These are phyloP conservation scores for Amiota communis DNA, from an alignment of 2,888 invertebrate species.

Conservation along the genomic window DNA sequence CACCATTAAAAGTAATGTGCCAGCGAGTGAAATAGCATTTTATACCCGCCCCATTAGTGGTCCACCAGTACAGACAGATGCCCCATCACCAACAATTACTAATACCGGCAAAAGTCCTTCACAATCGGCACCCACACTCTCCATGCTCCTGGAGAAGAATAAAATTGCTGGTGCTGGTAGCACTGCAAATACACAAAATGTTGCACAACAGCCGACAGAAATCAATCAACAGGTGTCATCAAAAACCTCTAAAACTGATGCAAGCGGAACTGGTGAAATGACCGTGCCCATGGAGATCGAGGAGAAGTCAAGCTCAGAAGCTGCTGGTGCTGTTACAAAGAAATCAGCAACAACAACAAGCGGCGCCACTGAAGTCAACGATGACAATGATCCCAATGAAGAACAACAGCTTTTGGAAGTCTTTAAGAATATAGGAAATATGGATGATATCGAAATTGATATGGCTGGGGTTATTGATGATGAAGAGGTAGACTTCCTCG, in stretches of 20 bases:
- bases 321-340: not conserved
- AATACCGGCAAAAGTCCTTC: conserved; percentile 75
- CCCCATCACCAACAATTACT: conserved; percentile 22
- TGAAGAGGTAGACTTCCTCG: conserved; percentile 69
- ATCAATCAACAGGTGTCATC: conserved; percentile 5
- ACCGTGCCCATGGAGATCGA: conserved; percentile 55
- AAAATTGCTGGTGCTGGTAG: conserved; percentile 46
- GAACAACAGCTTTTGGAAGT: conserved; percentile 70
- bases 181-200: conserved; percentile 15
- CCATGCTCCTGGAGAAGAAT: conserved; percentile 80
- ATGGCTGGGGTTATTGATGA: conserved; percentile 69
- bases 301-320: conserved; percentile 34
- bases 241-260: conserved; percentile 32
- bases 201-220: conserved; percentile 14
- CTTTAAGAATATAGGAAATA: conserved; percentile 70
- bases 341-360: not conserved
- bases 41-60: conserved; percentile 70
- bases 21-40: conserved; percentile 58
- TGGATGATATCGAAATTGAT: conserved; percentile 71
- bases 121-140: conserved; percentile 82
- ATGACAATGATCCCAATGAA: conserved; percentile 67
- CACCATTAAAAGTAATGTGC: conserved; percentile 45
- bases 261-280: conserved; percentile 38
- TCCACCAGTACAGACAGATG: conserved; percentile 54
- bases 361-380: conserved; percentile 49